Percentiles rank a stretch among this genome's conserved stretches.
phyloP scores from a whole-genome alignment of 2,888 invertebrate species.

The Apomyelois bistriatella region DNA sequence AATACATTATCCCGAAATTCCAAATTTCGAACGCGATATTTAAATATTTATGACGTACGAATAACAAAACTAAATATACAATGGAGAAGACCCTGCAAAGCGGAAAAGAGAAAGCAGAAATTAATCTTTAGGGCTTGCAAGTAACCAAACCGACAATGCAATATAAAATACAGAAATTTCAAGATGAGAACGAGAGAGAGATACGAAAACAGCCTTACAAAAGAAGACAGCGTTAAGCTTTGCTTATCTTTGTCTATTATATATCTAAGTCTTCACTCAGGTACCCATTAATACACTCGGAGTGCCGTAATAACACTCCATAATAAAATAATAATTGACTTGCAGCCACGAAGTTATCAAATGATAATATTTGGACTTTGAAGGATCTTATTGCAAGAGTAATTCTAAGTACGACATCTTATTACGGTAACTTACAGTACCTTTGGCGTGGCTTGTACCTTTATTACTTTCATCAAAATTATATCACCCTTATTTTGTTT shows the following conservation, averaged over 20 bases:
- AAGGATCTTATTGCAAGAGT: constrained; percentile 27
- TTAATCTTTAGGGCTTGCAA: no score
- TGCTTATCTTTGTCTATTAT: neutral
- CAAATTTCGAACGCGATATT: no score
- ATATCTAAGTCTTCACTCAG: no score
- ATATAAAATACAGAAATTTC: no score
- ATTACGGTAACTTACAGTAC: constrained; percentile 17
- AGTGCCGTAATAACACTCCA: constrained; percentile 30
- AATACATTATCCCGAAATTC: no score
- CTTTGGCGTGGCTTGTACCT: neutral
- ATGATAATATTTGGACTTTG: constrained; percentile 49
- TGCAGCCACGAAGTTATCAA: constrained; percentile 43
- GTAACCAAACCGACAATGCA: no score
- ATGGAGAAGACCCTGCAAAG: no score
- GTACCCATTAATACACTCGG: constrained; percentile 19
- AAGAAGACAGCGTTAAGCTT: neutral
- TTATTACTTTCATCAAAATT: constrained; percentile 14
- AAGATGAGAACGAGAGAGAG: no score
- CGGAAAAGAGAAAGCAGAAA: no score
- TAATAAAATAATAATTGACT: constrained; percentile 49
- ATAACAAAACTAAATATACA: no score
- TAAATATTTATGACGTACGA: no score
- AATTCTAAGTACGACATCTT: constrained; percentile 26
- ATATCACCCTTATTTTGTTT: constrained; percentile 9
- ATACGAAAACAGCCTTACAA: no score